phyloP scores from a whole-genome alignment of 2,888 invertebrate genomes.

The Liposcelis brunnea region DNA sequence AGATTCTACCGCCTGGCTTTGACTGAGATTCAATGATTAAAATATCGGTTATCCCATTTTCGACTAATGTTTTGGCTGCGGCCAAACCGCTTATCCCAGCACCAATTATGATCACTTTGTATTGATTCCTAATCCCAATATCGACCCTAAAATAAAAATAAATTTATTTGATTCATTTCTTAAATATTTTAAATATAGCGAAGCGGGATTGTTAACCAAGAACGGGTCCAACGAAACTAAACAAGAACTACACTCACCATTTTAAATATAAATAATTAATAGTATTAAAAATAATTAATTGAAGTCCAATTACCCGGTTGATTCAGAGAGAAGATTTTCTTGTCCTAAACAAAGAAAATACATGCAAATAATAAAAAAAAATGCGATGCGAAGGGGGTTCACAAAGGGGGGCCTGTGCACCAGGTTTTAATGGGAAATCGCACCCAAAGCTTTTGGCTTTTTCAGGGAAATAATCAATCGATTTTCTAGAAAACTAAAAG shows the following conservation, averaged over 20 bases:
- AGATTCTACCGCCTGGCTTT: constrained; percentile 35
- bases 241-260: no score
- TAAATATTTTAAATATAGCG: no score
- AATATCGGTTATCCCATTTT: constrained; percentile 30
- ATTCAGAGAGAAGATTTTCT: neutral
- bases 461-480: no score
- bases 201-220: no score
- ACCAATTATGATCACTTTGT: constrained; percentile 35
- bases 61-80: constrained; percentile 32
- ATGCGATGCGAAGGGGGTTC: neutral
- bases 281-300: constrained; percentile 1
- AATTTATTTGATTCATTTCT: no score
- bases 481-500: no score
- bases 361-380: constrained; percentile 3
- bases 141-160: neutral
- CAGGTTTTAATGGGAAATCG: no score
- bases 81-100: constrained; percentile 42
- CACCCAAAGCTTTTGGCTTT: no score
- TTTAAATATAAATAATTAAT: neutral
- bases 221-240: no score
- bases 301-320: neutral
- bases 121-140: constrained; percentile 3
- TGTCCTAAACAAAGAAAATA: constrained; percentile 2
- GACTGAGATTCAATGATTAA: constrained; percentile 36
- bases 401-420: no score